These are phyloP conservation scores for Lymantria monacha DNA, from an alignment of 2,888 invertebrate genomes.

Conservation along the genomic window DNA sequence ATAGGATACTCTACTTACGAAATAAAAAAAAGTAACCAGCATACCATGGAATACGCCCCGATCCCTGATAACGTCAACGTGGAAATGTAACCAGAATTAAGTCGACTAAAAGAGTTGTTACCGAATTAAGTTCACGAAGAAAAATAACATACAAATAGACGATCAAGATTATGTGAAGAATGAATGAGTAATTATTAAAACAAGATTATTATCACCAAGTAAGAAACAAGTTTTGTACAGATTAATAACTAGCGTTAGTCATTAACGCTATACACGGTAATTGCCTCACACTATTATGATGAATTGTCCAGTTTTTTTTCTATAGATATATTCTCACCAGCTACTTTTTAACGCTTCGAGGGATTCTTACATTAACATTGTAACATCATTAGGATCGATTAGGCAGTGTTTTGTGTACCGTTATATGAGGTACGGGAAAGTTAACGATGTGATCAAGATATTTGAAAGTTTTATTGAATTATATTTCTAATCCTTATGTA, in stretches of 20 bases:
- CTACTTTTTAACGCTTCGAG: constrained; percentile 64
- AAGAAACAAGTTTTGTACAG: constrained; percentile 72
- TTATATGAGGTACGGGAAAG: background rate
- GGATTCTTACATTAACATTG: constrained; percentile 58
- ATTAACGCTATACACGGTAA: constrained; percentile 79
- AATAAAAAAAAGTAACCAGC: constrained; percentile 34
- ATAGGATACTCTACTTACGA: constrained; percentile 13
- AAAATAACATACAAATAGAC: constrained; percentile 75
- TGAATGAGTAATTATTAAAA: constrained; percentile 77
- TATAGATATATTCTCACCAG: constrained; percentile 68
- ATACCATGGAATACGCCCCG: constrained; percentile 47
- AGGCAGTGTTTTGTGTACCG: constrained; percentile 20
- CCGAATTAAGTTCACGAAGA: constrained; percentile 68
- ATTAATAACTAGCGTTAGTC: constrained; percentile 75
- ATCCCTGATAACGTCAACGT: constrained; percentile 58
- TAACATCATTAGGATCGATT: constrained; percentile 34
- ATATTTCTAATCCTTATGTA: too few relatives aligned
- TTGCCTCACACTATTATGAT: constrained; percentile 77
- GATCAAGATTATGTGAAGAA: constrained; percentile 76
- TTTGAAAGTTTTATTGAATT: too few relatives aligned
- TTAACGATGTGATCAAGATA: too few relatives aligned
- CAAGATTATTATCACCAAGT: constrained; percentile 79
- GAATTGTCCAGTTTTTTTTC: constrained; percentile 67
- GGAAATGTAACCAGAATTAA: constrained; percentile 71
- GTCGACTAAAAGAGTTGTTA: constrained; percentile 71